Percentiles rank a stretch among this genome's conserved stretches.
phyloP scores from a whole-genome alignment of 2,888 invertebrate species.

The Dynastes hyllus region DNA sequence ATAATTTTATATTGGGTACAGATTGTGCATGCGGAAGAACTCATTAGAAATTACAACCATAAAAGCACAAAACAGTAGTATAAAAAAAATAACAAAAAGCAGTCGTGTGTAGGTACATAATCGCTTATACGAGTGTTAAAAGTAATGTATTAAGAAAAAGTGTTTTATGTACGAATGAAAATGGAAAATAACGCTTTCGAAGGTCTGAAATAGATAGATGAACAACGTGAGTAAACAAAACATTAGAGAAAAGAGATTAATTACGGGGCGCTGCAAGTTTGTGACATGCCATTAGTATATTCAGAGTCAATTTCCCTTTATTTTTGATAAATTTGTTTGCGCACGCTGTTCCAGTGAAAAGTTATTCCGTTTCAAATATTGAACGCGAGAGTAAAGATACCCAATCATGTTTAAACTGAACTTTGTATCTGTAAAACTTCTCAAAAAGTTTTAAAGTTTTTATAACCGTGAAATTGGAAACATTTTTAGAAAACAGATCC shows the following conservation, averaged over 20 bases:
- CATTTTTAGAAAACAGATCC: too few species aligned
- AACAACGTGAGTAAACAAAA: conserved; percentile 32
- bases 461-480: too few species aligned
- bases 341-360: neutral
- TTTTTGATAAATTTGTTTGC: conserved; percentile 17
- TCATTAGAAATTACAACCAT: too few species aligned
- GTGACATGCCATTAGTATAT: conserved; percentile 8
- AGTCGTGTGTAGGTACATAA: too few species aligned
- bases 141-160: neutral
- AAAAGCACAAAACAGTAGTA: too few species aligned
- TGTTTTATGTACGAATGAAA: neutral
- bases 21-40: too few species aligned
- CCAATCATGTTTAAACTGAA: too few species aligned
- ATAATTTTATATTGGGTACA: too few species aligned
- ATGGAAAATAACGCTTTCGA: neutral
- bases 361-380: neutral
- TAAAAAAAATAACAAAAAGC: too few species aligned
- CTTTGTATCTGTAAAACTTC: too few species aligned
- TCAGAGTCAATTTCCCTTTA: conserved; percentile 23
- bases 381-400: neutral
- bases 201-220: conserved; percentile 26
- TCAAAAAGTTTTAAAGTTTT: too few species aligned
- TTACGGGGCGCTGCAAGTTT: neutral
- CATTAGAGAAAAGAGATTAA: conserved; percentile 32
- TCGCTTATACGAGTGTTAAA: neutral